phyloP scores from a whole-genome alignment of 2,888 invertebrate species.

The Ophioninae sp. region DNA sequence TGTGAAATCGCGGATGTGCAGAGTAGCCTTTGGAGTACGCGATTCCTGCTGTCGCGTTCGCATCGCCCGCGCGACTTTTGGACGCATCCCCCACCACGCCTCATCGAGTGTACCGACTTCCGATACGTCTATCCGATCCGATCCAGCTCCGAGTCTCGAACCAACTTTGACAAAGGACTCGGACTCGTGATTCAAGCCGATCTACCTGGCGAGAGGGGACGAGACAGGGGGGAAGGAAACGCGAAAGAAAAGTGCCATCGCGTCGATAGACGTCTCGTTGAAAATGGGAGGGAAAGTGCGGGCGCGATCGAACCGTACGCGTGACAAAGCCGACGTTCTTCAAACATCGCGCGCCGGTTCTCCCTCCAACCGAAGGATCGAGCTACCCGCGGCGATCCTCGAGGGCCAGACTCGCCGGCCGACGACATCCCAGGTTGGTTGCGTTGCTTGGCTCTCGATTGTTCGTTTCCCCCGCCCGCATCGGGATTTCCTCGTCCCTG shows the following conservation, averaged over 20 bases:
- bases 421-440: constrained; percentile 60
- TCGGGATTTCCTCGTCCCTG: background rate
- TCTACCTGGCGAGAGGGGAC: background rate
- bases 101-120: constrained; percentile 21
- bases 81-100: constrained; percentile 22
- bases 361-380: constrained; percentile 26
- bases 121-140: constrained; percentile 45
- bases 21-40: constrained; percentile 39
- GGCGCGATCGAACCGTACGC: constrained; percentile 1
- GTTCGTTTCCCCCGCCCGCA: background rate
- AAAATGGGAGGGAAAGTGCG: constrained; percentile 4
- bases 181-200: constrained; percentile 35
- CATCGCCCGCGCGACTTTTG: constrained; percentile 54
- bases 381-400: constrained; percentile 49
- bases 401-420: constrained; percentile 35
- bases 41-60: constrained; percentile 45
- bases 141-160: constrained; percentile 39
- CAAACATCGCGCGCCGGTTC: background rate
- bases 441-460: constrained; percentile 37
- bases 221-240: background rate
- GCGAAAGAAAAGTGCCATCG: background rate
- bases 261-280: background rate
- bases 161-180: constrained; percentile 44
- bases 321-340: constrained; percentile 15
- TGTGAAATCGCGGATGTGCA: constrained; percentile 12